Evolutionary conservation across 2,113 vertebrate genomes (phyloP), one percentile per base, ranked within the genome.

Genomic region (Rhinichthys klamathensis): DNA sequence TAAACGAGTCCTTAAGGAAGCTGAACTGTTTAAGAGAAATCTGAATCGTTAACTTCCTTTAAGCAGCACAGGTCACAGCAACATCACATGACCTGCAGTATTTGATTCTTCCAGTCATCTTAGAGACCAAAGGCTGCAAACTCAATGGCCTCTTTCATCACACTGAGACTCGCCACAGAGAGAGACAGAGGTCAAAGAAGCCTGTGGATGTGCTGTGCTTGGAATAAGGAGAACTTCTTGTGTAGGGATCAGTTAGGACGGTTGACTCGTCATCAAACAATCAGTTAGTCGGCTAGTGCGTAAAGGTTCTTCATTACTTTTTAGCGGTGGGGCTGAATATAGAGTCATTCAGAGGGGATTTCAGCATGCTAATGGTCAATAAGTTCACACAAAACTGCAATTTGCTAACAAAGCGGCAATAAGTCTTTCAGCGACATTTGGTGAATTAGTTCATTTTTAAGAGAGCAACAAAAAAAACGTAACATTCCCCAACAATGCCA

Each of bases 91-190:
- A 67, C 30, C 73, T 49, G 84, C 46, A 65, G 80, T 73, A 74
- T 69, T 70, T 80, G 77, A 51, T 75, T n/a, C 74, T 58, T 46
- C 58, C 11, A 25, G 84, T 69, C n/a, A n/a, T n/a, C 30, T 80
- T 63, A 4, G 23, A 78, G 30, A 78, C 21, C 60, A 85, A 49
- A 41, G 49, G 54, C 69, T 63, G 35, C 27, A 0, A 69, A 86
- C 86, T 86, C 84, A 88, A 88, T 86, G 76, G 81, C 60, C 69
- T 86, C 84, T 81, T 88, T 88, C 87, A 88, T 86, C 81, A 76
- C 75, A 41, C 51, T n/a, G 32, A 79, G 54, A 60, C 69, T 75
- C 35, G 3, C 65, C 12, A 74, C 12, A 67, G 63, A 69, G 27
- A 5, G 70, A 56, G 58, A 30, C 54, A 88, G 65, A 79, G 65